Evolutionary conservation across 2,113 vertebrate genomes (phyloP), one percentile per base, ranked within the genome.

Genomic region (Ardeotis arabs): DNA sequence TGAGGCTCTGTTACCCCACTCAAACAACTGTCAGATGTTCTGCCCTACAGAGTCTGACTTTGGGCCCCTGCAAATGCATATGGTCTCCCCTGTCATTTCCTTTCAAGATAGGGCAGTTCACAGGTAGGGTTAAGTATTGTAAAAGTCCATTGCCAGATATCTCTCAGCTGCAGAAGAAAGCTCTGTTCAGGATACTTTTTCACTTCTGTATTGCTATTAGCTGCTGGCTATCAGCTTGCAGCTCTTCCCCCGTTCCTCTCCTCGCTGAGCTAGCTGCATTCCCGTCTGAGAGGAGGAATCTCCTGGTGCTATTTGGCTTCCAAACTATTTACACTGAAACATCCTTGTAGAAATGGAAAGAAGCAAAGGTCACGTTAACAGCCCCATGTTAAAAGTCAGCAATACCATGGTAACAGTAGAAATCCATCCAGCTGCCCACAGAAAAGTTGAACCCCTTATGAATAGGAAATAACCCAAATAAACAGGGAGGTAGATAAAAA

Each of bases 261-360:
- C 58, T 59, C 6, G 4, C 70, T 75, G 53, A 88, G 75, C 49
- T 49, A 56, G 62, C 35, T 62, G 45, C 70, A 49, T 90, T 89
- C 79, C 67, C 19, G 0, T 58, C 77, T 0, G 37, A 87, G 89
- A 95, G 44, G 62, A 87, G 66, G 94, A 79, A 92, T 95, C 89
- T 95, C 86, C 87, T 2, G 5, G 74, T 92, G 86, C 89, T 91
- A 45, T 82, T 93, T 95, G 89, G 84, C 74, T 91, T 96, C 92
- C 75, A 87, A 90, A 77, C 66, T 89, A 81, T 96, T 95, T 95
- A 94, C 74, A 66, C 83, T 81, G 89, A 92, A 95, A 94, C 77
- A 89, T 91, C 84, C 87, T 84, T 89, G 94, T 73, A 93, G 80
- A 94, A 95, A 94, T 95, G 77, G 87, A 95, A 96, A 96, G 94